These are phyloP conservation scores for Malurus leucopterus DNA, from an alignment of 2,797 vertebrate species.

Conservation along the genomic window DNA sequence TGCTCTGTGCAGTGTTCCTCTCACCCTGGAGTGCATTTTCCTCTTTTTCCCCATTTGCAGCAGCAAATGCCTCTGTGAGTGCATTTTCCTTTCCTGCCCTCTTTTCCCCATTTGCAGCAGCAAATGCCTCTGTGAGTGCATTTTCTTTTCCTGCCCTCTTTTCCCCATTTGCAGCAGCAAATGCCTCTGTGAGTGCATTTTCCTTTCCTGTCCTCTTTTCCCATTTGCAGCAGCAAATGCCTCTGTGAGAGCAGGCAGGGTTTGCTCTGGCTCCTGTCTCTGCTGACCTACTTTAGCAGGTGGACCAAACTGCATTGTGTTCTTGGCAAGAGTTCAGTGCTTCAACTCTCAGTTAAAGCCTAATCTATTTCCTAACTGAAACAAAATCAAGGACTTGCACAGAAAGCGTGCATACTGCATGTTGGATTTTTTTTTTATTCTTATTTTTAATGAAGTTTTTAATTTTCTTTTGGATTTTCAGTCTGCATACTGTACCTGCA, in stretches of 20 bases:
- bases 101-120: background rate
- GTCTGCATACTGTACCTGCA: background rate
- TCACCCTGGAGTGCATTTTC: background rate
- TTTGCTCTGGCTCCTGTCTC: background rate
- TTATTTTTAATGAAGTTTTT: background rate
- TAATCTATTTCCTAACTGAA: constrained; percentile 2
- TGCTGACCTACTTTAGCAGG: constrained; percentile 20
- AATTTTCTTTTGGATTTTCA: background rate
- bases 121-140: background rate
- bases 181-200: background rate
- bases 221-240: background rate
- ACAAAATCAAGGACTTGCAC: background rate
- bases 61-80: background rate
- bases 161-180: background rate
- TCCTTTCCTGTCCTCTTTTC: background rate
- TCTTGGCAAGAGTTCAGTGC: constrained; percentile 2
- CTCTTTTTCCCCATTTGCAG: background rate
- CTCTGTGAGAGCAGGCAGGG: background rate
- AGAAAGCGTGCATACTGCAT: background rate
- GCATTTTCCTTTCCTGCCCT: background rate
- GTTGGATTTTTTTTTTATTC: background rate
- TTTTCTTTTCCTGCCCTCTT: background rate
- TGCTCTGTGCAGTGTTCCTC: background rate
- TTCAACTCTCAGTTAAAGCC: background rate
- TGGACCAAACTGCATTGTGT: background rate